A percentile compares a stretch with the other conserved stretches of the same genome.
These are phyloP conservation scores for Trichoplusia ni DNA, from an alignment of 1,140 invertebrate genomes.

Conservation along the genomic window DNA sequence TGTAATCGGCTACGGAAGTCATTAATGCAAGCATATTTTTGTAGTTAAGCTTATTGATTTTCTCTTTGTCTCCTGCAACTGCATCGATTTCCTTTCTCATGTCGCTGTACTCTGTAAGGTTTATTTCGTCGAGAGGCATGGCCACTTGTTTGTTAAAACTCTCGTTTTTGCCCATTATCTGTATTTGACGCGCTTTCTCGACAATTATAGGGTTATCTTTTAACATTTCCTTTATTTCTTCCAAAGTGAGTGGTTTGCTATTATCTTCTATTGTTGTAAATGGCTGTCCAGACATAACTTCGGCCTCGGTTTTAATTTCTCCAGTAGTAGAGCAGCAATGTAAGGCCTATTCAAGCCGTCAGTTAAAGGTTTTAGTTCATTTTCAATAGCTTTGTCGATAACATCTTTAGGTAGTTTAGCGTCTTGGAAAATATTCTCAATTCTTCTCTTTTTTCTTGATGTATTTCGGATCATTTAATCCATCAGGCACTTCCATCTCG, in stretches of 20 bases:
- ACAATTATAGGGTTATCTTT: constrained; percentile 65
- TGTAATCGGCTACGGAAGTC: constrained; percentile 52
- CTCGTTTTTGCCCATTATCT: constrained; percentile 58
- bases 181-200: constrained; percentile 75
- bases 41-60: constrained; percentile 63
- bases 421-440: constrained; percentile 64
- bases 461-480: constrained; percentile 32
- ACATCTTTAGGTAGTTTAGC: constrained; percentile 53
- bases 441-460: constrained; percentile 63
- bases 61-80: constrained; percentile 50
- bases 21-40: constrained; percentile 66
- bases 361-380: constrained; percentile 61
- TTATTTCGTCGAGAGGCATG: constrained; percentile 64
- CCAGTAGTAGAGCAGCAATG: constrained; percentile 58
- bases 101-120: constrained; percentile 53
- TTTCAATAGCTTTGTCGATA: constrained; percentile 66
- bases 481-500: constrained; percentile 34
- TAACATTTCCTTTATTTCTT: constrained; percentile 65
- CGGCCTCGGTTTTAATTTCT: constrained; percentile 65
- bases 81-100: constrained; percentile 57
- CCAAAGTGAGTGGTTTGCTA: constrained; percentile 54
- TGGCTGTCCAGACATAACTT: constrained; percentile 74
- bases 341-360: constrained; percentile 50
- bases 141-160: constrained; percentile 38
- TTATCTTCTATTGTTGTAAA: constrained; percentile 65